Conservation (phyloP, 1,140 invertebrate genomes). For the Eriocheir sinensis region DNA sequence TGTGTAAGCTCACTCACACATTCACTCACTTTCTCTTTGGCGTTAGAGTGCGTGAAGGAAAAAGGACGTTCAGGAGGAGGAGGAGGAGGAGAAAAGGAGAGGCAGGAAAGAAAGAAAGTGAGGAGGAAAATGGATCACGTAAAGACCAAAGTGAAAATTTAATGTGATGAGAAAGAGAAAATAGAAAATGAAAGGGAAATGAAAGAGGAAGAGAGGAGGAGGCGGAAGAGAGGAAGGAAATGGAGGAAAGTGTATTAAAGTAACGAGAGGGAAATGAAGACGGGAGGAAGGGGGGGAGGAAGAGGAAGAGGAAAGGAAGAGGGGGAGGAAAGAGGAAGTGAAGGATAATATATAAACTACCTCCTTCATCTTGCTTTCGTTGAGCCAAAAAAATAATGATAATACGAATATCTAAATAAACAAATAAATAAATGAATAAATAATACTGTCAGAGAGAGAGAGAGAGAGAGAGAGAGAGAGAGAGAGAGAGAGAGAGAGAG, state of each 20-base stretch:
- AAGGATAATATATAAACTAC: no score
- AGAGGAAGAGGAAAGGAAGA: neutral
- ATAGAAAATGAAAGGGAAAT: neutral
- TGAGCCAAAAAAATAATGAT: no score
- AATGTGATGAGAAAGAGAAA: neutral
- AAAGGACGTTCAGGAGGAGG: neutral
- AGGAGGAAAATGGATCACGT: neutral
- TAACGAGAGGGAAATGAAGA: neutral
- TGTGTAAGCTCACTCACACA: no score
- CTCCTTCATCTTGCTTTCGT: no score
- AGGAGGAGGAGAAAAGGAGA: constrained; percentile 29
- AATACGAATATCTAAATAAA: neutral
- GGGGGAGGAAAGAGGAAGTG: no score
- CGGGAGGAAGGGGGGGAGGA: neutral
- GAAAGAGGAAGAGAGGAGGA: neutral
- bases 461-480: neutral
- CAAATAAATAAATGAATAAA: no score
- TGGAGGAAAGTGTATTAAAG: neutral
- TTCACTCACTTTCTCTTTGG: neutral
- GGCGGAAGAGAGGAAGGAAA: neutral
- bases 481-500: neutral
- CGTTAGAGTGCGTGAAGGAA: neutral
- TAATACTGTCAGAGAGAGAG: neutral
- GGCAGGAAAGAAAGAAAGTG: neutral
- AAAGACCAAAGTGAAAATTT: neutral